Conservation (phyloP, 2,113 vertebrate genomes). For the Pangasianodon gigas region DNA sequence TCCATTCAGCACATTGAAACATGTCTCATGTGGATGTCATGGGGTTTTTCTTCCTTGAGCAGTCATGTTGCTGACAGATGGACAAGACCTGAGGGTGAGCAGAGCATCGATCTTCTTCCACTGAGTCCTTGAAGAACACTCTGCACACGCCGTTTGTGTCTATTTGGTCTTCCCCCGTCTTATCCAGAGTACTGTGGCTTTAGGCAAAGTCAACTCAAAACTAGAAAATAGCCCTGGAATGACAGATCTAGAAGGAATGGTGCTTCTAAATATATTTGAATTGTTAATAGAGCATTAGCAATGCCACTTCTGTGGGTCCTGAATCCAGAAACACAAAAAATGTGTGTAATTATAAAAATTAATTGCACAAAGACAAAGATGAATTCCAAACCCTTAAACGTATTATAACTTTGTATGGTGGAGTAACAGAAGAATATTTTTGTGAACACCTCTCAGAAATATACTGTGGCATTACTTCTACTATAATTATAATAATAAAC, state of each 20-base stretch:
- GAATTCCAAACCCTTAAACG: background rate
- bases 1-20: background rate
- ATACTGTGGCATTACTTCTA: too few species aligned
- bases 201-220: background rate
- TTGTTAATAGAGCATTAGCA: background rate
- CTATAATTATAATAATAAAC: too few species aligned
- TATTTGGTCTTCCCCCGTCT: background rate
- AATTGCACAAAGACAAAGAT: background rate
- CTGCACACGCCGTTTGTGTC: background rate
- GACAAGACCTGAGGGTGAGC: constrained; percentile 1
- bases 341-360: background rate
- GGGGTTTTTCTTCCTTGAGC: background rate
- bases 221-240: background rate
- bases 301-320: background rate
- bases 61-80: background rate
- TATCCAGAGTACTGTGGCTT: background rate
- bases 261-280: background rate
- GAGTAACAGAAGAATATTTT: background rate
- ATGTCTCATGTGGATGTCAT: background rate
- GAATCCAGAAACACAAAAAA: background rate
- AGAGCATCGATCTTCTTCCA: background rate
- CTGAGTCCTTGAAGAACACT: background rate
- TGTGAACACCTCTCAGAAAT: background rate
- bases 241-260: background rate
- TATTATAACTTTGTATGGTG: background rate